Percentiles rank a stretch among this genome's conserved stretches.
Evolutionary conservation across 2,888 invertebrate species (phyloP).

Genomic region (Machimus rusticus): DNA sequence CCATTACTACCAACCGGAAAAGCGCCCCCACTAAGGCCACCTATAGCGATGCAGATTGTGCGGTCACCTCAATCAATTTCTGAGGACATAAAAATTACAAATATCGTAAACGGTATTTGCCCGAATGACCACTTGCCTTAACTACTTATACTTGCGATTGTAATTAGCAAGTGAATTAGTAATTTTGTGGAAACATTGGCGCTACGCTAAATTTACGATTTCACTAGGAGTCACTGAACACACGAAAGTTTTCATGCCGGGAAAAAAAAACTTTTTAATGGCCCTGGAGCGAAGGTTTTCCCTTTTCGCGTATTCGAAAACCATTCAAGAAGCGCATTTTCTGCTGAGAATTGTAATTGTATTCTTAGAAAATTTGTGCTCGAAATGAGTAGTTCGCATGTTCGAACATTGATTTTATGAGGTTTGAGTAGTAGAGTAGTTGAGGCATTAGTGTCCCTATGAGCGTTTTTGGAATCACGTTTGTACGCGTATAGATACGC

Average conservation of each 20-base stretch:
- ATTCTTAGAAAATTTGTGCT: constrained; percentile 3
- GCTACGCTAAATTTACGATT: neutral
- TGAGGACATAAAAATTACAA: constrained; percentile 13
- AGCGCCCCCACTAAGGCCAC: neutral
- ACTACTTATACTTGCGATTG: neutral
- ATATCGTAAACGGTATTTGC: neutral
- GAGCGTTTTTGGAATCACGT: neutral
- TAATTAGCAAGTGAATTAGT: constrained; percentile 20
- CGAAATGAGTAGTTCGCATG: constrained; percentile 27
- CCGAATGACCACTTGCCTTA: neutral
- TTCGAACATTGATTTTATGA: constrained; percentile 3
- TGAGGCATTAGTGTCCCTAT: neutral
- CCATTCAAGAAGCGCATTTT: neutral
- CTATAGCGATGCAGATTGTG: neutral
- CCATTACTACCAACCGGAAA: neutral
- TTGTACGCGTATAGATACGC: too few species aligned
- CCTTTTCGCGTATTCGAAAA: neutral
- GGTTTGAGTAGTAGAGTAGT: neutral
- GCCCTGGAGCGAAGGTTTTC: neutral
- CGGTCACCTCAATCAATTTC: neutral
- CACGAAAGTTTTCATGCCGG: constrained; percentile 29
- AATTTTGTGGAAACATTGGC: constrained; percentile 20
- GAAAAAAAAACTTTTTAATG: constrained; percentile 17
- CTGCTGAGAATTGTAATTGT: neutral
- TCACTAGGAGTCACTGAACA: neutral